Percentiles rank a stretch among this genome's conserved stretches.
Conservation (phyloP, 1,140 invertebrate species). For the Procambarus clarkii region DNA sequence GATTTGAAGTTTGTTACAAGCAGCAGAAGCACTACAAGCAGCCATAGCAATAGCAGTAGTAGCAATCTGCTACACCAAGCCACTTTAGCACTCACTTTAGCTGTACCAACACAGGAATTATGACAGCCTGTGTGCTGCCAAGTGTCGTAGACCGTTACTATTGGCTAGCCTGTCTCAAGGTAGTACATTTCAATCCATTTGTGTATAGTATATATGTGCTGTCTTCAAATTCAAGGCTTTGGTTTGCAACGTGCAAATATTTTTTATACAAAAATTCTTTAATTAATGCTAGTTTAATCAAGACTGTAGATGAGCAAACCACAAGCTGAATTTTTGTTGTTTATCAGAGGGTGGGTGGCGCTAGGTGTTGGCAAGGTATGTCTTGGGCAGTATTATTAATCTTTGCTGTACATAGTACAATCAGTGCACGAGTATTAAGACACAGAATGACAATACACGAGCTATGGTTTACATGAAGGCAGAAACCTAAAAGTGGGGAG, state of each 20-base stretch:
- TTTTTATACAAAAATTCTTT: neutral
- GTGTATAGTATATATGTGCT: conserved; percentile 52
- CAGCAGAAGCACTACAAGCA: conserved; percentile 64
- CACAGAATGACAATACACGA: conserved; percentile 62
- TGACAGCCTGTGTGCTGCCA: conserved; percentile 54
- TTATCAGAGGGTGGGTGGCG: conserved; percentile 69
- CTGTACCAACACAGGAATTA: conserved; percentile 64
- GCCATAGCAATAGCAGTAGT: conserved; percentile 33
- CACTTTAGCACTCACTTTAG: conserved; percentile 63
- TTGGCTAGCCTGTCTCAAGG: conserved; percentile 41
- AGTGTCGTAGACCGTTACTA: conserved; percentile 48
- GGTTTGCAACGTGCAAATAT: conserved; percentile 38
- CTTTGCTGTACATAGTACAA: conserved; percentile 53
- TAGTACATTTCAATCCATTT: conserved; percentile 38
- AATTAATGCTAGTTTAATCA: neutral
- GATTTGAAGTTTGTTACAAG: conserved; percentile 28
- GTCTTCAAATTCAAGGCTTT: conserved; percentile 53
- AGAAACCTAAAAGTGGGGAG: conserved; percentile 44
- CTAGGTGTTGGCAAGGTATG: conserved; percentile 56
- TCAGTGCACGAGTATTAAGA: conserved; percentile 59
- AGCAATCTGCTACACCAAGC: conserved; percentile 61
- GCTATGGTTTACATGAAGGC: conserved; percentile 57
- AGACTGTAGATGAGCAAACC: conserved; percentile 47
- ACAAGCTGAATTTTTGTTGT: conserved; percentile 58
- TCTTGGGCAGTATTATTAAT: conserved; percentile 41